These are phyloP conservation scores for Lepus timidus DNA, from an alignment of 2,113 vertebrate species.

Conservation along the genomic window DNA sequence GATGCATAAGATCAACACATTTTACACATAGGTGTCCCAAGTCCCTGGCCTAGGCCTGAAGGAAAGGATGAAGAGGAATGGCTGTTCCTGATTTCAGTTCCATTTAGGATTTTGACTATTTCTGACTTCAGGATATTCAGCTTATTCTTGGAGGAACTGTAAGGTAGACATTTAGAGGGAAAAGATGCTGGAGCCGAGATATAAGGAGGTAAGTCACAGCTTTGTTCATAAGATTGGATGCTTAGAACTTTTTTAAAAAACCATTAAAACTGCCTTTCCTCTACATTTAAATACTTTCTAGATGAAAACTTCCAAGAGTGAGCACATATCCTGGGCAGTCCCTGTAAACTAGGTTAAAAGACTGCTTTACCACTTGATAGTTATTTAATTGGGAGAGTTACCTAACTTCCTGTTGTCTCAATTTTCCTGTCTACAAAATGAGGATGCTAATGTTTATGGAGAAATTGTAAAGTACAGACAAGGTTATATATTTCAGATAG, in stretches of 20 bases:
- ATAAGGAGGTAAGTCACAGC: neutral
- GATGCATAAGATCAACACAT: neutral
- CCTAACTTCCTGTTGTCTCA: conserved; percentile 31
- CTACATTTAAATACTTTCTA: conserved; percentile 21
- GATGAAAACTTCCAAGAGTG: neutral
- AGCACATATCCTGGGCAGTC: neutral
- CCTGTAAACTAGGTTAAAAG: neutral
- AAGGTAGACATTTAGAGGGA: neutral
- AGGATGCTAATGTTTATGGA: neutral
- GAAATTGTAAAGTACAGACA: neutral
- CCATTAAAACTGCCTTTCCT: conserved; percentile 25
- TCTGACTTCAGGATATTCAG: conserved; percentile 6
- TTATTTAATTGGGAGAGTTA: neutral
- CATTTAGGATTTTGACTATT: neutral
- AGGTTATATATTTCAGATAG: conserved; percentile 6
- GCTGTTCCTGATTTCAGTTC: neutral
- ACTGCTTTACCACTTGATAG: neutral
- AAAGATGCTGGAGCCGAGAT: neutral
- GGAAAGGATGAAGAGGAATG: neutral
- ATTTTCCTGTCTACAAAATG: conserved; percentile 25
- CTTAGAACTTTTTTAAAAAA: neutral
- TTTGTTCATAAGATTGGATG: conserved; percentile 21
- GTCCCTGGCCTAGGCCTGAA: neutral
- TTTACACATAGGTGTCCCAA: neutral
- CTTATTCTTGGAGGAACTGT: conserved; percentile 9